A percentile compares a stretch with the other conserved stretches of the same genome.
Evolutionary conservation across 2,113 vertebrate species (phyloP).

Genomic region (Collichthys lucidus): DNA sequence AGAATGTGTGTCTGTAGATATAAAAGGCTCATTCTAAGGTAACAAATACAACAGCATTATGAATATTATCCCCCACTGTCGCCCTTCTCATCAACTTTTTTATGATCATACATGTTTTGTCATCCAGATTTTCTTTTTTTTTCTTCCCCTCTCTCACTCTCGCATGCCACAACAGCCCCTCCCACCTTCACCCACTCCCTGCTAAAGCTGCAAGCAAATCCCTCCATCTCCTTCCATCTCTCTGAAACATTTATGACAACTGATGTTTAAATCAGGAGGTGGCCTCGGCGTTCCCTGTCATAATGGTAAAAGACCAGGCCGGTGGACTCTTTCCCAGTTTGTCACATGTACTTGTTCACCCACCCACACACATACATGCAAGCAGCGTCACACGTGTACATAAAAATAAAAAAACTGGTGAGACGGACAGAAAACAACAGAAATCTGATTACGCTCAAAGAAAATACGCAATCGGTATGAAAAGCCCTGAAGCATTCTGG

Average conservation of each 20-base stretch:
- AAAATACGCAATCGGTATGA: constrained; percentile 19
- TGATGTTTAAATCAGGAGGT: constrained; percentile 81
- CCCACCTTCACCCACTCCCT: constrained; percentile 22
- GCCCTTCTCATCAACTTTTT: neutral
- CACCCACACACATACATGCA: constrained; percentile 26
- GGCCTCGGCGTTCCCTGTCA: constrained; percentile 66
- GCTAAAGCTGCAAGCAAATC: constrained; percentile 44
- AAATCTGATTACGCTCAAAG: constrained; percentile 2
- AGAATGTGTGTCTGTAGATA: no score
- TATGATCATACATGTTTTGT: neutral
- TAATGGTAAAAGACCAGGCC: constrained; percentile 43
- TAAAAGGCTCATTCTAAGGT: no score
- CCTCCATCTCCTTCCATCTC: constrained; percentile 55
- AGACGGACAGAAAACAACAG: neutral
- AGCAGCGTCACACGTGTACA: neutral
- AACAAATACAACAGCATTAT: no score
- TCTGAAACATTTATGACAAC: constrained; percentile 82
- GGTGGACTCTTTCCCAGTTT: constrained; percentile 16
- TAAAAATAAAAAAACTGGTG: neutral
- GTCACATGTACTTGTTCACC: constrained; percentile 6
- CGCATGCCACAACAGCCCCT: constrained; percentile 9
- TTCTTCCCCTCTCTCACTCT: neutral
- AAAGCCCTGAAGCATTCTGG: constrained; percentile 1
- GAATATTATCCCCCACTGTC: no score
- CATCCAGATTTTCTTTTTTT: constrained; percentile 17